Base-by-base conservation (phyloP, 1,140 invertebrate species). In the Pseudobourletiella spinata region DNA sequence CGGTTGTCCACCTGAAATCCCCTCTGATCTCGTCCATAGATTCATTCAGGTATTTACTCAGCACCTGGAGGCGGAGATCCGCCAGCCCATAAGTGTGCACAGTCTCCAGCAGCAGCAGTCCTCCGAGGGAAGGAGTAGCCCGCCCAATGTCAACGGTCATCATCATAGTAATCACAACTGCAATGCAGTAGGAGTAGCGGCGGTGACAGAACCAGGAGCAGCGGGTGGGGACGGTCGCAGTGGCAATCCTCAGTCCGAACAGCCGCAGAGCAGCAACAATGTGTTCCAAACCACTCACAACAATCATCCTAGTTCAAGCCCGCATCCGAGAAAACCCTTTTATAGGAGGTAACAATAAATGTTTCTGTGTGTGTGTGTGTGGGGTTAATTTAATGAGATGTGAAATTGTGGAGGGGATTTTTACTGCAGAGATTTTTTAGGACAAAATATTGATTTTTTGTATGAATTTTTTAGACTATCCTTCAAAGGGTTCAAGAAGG, bases 391-490 rank as follows among this genome's bases (percentile, higher is more conserved):
- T 50, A 22, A 11, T 15, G 22, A 14, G 22, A 22, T 50, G 22
- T 22, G 11, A 14, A n/a, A n/a, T n/a, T n/a, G n/a, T n/a, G n/a
- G n/a, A n/a, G n/a, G n/a, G n/a, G n/a, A n/a, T n/a, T n/a, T n/a
- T n/a, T n/a, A n/a, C n/a, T n/a, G n/a, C n/a, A n/a, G n/a, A n/a
- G n/a, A n/a, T n/a, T n/a, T n/a, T n/a, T n/a, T n/a, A n/a, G n/a
- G n/a, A n/a, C n/a, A n/a, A n/a, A n/a, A n/a, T n/a, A n/a, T n/a
- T n/a, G n/a, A n/a, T n/a, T n/a, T n/a, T n/a, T n/a, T n/a, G n/a
- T n/a, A n/a, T n/a, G n/a, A n/a, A n/a, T n/a, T 91, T 67, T 79
- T 87, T 66, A 81, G 91, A 52, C 80, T 95, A 48, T 95, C 91
- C 15, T 93, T 95, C 68, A 95, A 92, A 73, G 89, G 88, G 39